A percentile compares a stretch with the other conserved stretches of the same genome.
Conservation (phyloP, 2,797 vertebrate genomes). For the Pseudopleuronectes americanus region DNA sequence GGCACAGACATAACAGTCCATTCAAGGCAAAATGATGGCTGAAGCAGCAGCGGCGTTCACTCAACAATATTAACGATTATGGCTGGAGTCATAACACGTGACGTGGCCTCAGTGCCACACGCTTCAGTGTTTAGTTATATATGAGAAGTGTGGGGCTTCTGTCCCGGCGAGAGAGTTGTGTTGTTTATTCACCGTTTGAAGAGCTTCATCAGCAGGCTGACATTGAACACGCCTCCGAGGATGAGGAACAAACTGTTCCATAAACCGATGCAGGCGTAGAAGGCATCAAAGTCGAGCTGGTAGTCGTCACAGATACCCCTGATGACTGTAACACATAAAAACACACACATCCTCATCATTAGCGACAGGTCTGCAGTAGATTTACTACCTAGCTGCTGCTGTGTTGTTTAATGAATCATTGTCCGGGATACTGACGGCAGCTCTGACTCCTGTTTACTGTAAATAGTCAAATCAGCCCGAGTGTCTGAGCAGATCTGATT, state of each 20-base stretch:
- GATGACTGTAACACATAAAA: conserved; percentile 84
- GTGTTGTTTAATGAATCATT: background rate
- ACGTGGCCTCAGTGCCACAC: conserved; percentile 15
- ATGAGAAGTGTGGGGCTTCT: background rate
- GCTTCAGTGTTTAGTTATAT: background rate
- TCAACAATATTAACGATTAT: conserved; percentile 44
- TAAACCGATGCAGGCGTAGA: conserved; percentile 94
- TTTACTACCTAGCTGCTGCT: background rate
- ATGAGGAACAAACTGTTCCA: conserved; percentile 96
- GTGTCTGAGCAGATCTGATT: background rate
- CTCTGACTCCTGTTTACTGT: background rate
- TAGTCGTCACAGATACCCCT: conserved; percentile 93
- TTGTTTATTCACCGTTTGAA: conserved; percentile 90
- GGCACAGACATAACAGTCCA: conserved; percentile 56
- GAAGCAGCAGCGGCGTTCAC: conserved; percentile 15
- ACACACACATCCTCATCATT: background rate
- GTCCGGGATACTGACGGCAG: background rate
- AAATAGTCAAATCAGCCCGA: background rate
- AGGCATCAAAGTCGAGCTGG: conserved; percentile 89
- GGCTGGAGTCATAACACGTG: conserved; percentile 46
- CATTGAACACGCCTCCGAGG: conserved; percentile 91
- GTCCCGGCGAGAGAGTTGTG: background rate
- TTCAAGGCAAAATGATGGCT: conserved; percentile 37
- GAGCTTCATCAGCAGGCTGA: conserved; percentile 94
- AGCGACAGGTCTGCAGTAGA: background rate